A percentile compares a stretch with the other conserved stretches of the same genome.
Conservation (phyloP, 30 jellyfish, hydroid and myxozoan genomes). For the Pelagia noctiluca region DNA sequence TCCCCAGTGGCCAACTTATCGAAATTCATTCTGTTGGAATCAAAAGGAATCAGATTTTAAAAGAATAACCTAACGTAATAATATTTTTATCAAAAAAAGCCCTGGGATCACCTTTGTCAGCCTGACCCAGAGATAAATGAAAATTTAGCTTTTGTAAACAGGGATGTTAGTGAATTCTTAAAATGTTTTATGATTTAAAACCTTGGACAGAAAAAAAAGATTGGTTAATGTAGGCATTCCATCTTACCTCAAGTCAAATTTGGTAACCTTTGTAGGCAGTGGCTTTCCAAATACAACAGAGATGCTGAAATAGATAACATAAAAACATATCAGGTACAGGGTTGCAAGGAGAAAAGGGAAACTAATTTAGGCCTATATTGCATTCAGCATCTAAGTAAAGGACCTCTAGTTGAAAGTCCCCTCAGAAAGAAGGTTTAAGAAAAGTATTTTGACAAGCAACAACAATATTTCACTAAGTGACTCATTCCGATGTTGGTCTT, state of each 20-base stretch:
- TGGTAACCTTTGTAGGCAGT: slow-evolving; percentile 46
- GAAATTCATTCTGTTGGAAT: slow-evolving; percentile 32
- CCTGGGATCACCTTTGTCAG: no score
- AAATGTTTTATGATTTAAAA: no score
- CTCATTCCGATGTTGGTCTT: no score
- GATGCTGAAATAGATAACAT: slow-evolving; percentile 19
- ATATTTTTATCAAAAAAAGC: neutral
- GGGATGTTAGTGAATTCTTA: no score
- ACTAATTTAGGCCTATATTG: neutral
- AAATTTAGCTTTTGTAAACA: no score
- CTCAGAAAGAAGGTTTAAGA: no score
- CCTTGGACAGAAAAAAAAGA: neutral
- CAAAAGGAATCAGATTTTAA: neutral
- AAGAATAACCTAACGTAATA: neutral
- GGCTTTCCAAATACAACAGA: slow-evolving; percentile 29
- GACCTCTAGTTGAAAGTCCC: no score
- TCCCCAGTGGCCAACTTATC: slow-evolving; percentile 27
- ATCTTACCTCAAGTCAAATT: slow-evolving; percentile 57
- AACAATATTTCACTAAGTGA: no score
- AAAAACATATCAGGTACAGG: neutral
- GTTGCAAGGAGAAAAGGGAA: neutral
- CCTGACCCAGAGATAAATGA: no score
- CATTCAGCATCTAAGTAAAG: no score
- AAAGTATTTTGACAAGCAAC: no score
- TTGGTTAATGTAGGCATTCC: no score